Evolutionary conservation across 2,888 invertebrate species (phyloP).

Genomic region (Archaeoteleia sp.): DNA sequence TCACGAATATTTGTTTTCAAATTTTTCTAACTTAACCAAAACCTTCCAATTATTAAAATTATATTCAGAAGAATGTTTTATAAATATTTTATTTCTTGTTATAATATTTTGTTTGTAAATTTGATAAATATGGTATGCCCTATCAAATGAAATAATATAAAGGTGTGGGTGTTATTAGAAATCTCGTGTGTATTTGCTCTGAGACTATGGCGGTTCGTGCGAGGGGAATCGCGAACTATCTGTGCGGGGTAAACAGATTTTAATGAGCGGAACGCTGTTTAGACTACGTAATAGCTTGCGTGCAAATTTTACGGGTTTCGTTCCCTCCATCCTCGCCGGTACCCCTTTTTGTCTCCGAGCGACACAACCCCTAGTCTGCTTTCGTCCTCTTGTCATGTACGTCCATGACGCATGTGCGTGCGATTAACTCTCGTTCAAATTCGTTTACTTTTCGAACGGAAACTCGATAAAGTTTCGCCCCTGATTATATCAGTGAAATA

Average conservation of each 20-base stretch:
- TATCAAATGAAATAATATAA: too few species aligned
- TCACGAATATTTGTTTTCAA: too few species aligned
- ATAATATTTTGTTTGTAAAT: background rate
- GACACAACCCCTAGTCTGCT: conserved; percentile 47
- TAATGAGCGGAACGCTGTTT: conserved; percentile 74
- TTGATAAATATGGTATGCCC: too few species aligned
- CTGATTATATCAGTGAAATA: too few species aligned
- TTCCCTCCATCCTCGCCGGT: conserved; percentile 62
- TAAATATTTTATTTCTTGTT: background rate
- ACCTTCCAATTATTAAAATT: too few species aligned
- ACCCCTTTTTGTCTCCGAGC: conserved; percentile 52
- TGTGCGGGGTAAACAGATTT: conserved; percentile 77
- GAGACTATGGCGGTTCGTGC: conserved; percentile 16
- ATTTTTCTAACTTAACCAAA: too few species aligned
- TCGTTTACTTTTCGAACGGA: background rate
- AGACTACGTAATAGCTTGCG: conserved; percentile 48
- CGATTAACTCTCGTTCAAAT: conserved; percentile 1
- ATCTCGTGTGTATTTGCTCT: background rate
- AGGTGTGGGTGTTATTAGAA: too few species aligned
- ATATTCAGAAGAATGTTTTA: too few species aligned
- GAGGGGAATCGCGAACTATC: conserved; percentile 53
- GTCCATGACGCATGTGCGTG: background rate
- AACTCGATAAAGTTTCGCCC: too few species aligned
- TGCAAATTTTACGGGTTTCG: conserved; percentile 49
- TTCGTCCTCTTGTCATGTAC: conserved; percentile 33